Conservation (phyloP, 2,797 vertebrate genomes). For the Chelon auratus region DNA sequence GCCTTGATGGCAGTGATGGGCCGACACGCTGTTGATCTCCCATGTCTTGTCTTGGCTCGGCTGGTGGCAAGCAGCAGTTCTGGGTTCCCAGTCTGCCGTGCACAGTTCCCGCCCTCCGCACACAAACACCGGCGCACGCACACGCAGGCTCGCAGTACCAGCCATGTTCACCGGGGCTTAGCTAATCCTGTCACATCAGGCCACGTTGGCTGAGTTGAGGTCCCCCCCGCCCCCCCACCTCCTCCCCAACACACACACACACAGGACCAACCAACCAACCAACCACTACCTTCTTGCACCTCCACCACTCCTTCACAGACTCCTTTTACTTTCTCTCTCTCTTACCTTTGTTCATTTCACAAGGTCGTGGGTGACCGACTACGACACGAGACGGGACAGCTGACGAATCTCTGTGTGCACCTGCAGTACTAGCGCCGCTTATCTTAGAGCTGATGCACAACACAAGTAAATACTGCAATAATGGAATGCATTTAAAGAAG, state of each 20-base stretch:
- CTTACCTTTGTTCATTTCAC: slow-evolving; percentile 72
- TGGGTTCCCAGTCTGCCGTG: slow-evolving; percentile 72
- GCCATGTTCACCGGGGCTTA: slow-evolving; percentile 84
- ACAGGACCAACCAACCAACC: background rate
- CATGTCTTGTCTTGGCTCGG: slow-evolving; percentile 78
- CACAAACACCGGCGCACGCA: slow-evolving; percentile 51
- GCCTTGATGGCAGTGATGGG: slow-evolving; percentile 71
- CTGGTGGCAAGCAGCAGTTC: slow-evolving; percentile 83
- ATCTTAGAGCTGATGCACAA: slow-evolving; percentile 44
- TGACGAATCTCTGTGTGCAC: slow-evolving; percentile 52
- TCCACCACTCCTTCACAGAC: slow-evolving; percentile 56
- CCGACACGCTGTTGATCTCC: slow-evolving; percentile 77
- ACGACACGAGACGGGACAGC: slow-evolving; percentile 55
- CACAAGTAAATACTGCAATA: slow-evolving; percentile 5
- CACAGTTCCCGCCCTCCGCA: slow-evolving; percentile 44
- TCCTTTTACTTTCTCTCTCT: slow-evolving; percentile 56
- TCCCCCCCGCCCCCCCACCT: slow-evolving; percentile 1
- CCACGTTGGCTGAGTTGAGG: slow-evolving; percentile 81
- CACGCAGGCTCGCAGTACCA: slow-evolving; percentile 72
- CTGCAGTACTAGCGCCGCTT: slow-evolving; percentile 16
- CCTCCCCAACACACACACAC: slow-evolving; percentile 15
- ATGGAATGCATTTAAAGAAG: slow-evolving; percentile 10
- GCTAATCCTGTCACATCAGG: slow-evolving; percentile 87
- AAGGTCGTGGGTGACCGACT: slow-evolving; percentile 70
- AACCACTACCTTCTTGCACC: slow-evolving; percentile 53